Conservation (phyloP, 2,888 invertebrate genomes). For the Amorpha juglandis region DNA sequence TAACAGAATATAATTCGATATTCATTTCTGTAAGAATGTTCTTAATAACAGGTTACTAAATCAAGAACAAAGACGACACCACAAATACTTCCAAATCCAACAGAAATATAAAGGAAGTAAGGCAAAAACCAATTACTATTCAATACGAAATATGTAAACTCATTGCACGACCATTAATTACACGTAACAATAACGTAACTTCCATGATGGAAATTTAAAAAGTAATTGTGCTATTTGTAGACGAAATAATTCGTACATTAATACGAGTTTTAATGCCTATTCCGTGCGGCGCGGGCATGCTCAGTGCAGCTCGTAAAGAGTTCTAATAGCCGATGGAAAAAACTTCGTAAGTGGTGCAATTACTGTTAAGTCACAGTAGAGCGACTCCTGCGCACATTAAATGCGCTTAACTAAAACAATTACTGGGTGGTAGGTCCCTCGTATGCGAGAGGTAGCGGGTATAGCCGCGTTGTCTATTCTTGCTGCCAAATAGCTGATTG, state of each 20-base stretch:
- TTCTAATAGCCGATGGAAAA: slow-evolving; percentile 61
- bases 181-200: slow-evolving; percentile 20
- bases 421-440: no score
- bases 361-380: slow-evolving; percentile 66
- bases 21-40: no score
- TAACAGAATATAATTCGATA: no score
- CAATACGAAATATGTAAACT: slow-evolving; percentile 10
- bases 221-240: slow-evolving; percentile 38
- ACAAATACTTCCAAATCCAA: not conserved
- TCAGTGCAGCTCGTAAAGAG: slow-evolving; percentile 61
- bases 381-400: slow-evolving; percentile 47
- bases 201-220: slow-evolving; percentile 36
- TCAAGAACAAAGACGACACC: not conserved
- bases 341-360: slow-evolving; percentile 57
- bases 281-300: slow-evolving; percentile 40
- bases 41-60: no score
- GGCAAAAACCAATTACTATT: slow-evolving; percentile 1
- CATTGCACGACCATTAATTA: slow-evolving; percentile 18
- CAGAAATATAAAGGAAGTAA: slow-evolving; percentile 10
- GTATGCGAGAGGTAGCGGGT: no score
- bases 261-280: slow-evolving; percentile 39
- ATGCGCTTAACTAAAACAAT: slow-evolving; percentile 47
- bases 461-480: no score
- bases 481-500: no score
- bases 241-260: slow-evolving; percentile 41